A percentile compares a stretch with the other conserved stretches of the same genome.
Conservation (phyloP, 2,113 vertebrate species). For the Cettia cetti region DNA sequence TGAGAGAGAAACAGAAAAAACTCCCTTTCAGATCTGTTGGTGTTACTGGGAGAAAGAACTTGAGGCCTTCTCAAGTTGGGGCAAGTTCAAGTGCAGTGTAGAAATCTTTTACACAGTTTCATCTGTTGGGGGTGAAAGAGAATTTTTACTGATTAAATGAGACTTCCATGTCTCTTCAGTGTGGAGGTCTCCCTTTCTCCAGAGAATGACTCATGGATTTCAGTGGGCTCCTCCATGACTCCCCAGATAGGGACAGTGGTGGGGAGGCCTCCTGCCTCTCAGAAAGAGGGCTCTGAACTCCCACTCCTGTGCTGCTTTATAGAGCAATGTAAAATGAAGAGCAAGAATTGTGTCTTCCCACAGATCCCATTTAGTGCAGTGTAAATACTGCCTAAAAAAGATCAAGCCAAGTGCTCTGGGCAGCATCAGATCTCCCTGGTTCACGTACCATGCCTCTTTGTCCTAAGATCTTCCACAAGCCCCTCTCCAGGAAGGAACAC, state of each 20-base stretch:
- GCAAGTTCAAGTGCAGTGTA: background rate
- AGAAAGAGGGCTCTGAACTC: background rate
- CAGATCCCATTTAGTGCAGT: background rate
- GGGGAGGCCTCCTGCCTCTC: background rate
- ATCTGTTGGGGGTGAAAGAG: background rate
- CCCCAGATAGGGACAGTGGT: background rate
- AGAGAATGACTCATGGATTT: background rate
- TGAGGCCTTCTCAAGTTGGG: background rate
- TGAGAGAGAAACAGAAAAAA: background rate
- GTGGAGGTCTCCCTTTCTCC: background rate
- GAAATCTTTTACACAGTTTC: background rate
- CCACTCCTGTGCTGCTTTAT: background rate
- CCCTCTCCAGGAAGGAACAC: background rate
- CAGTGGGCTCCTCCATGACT: background rate
- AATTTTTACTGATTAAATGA: background rate
- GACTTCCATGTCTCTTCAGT: background rate
- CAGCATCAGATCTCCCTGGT: background rate
- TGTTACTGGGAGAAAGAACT: background rate
- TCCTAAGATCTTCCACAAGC: background rate
- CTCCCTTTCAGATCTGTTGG: background rate
- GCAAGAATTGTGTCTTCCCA: background rate
- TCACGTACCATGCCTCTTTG: background rate
- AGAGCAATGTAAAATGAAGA: background rate
- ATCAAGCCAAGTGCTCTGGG: background rate
- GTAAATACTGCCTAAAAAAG: background rate